Evolutionary conservation across 2,797 vertebrate species (phyloP).

Genomic region (Lithobates sylvaticus): DNA sequence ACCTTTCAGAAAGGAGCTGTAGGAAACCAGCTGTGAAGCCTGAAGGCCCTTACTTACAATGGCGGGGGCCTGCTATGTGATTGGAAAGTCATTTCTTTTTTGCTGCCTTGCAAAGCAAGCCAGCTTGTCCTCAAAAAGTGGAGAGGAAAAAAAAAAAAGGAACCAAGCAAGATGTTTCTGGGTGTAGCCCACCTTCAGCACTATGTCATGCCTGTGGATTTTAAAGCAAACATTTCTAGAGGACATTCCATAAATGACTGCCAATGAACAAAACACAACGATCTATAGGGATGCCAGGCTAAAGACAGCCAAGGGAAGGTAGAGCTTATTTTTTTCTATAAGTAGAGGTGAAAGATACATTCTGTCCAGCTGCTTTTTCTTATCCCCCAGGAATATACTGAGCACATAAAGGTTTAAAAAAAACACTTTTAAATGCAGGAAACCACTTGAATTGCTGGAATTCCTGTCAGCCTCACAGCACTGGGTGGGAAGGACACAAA

Average conservation of each 20-base stretch:
- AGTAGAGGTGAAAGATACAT: not conserved
- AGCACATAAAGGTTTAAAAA: not conserved
- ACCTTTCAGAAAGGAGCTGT: too few relatives aligned
- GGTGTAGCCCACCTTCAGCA: conserved; percentile 32
- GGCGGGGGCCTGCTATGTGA: too few relatives aligned
- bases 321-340: not conserved
- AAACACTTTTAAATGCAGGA: not conserved
- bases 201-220: conserved; percentile 34
- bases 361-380: conserved; percentile 11
- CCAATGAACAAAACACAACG: not conserved
- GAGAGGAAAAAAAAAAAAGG: not conserved
- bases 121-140: too few relatives aligned
- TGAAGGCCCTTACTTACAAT: too few relatives aligned
- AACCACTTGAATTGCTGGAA: conserved; percentile 24
- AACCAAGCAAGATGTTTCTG: not conserved
- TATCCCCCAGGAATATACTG: conserved; percentile 14
- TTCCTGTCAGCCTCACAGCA: conserved; percentile 5
- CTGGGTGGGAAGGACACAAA: not conserved
- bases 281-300: not conserved
- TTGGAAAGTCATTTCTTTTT: not conserved
- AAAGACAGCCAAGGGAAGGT: not conserved
- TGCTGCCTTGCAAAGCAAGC: not conserved
- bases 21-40: too few relatives aligned
- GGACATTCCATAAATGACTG: conserved; percentile 22
- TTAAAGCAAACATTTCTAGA: conserved; percentile 1